Evolutionary conservation across 2,888 invertebrate genomes (phyloP).

Genomic region (Branchipolynoe longqiensis): DNA sequence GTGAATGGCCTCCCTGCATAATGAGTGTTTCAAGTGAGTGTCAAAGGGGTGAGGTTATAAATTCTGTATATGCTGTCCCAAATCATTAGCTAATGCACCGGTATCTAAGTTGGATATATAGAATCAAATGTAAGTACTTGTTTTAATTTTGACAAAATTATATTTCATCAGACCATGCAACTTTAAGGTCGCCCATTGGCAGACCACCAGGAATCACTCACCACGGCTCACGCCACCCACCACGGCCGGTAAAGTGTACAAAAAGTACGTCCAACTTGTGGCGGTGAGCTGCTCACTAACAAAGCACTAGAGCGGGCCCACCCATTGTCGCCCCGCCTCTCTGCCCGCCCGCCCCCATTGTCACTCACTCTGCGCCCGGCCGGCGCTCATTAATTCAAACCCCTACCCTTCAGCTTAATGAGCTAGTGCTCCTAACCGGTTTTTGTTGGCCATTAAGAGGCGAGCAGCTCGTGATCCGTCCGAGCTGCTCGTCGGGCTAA

Average conservation of each 20-base stretch:
- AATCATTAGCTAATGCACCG: no score
- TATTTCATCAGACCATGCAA: no score
- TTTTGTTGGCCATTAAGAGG: constrained; percentile 47
- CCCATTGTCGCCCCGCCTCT: no score
- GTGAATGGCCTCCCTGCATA: no score
- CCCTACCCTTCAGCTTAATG: constrained; percentile 56
- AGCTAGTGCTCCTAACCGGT: constrained; percentile 46
- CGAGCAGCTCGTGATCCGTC: constrained; percentile 23
- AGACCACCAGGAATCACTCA: neutral
- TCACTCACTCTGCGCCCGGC: constrained; percentile 8
- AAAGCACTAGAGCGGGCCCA: constrained; percentile 47
- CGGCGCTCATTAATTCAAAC: constrained; percentile 52
- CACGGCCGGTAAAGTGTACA: neutral
- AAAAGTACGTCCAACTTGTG: constrained; percentile 27
- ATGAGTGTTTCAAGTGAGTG: no score
- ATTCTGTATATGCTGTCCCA: no score
- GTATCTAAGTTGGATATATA: no score
- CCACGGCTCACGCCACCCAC: neutral
- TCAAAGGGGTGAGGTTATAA: no score
- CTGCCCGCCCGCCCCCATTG: constrained; percentile 42
- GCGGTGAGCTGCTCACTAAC: constrained; percentile 43
- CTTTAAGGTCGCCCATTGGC: no score
- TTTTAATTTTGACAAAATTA: no score
- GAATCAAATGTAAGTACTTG: no score
- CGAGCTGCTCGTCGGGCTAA: constrained; percentile 32